Percentiles rank a stretch among this genome's conserved stretches.
Evolutionary conservation across 2,888 invertebrate species (phyloP).

Genomic region (Lottia gigantea): DNA sequence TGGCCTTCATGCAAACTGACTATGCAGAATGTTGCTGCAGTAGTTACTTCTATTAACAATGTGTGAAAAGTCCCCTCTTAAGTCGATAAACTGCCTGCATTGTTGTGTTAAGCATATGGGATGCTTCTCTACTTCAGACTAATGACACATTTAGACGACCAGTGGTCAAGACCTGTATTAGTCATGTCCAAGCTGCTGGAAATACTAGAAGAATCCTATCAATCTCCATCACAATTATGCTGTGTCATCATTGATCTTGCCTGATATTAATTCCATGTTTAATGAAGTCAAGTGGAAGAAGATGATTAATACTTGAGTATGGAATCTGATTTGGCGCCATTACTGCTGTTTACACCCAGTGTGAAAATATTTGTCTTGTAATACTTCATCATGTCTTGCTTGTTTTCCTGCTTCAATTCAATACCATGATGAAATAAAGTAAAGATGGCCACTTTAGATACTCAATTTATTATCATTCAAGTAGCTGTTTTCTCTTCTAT

Average conservation of each 20-base stretch:
- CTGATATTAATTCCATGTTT: conserved; percentile 1
- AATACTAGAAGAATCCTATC: neutral
- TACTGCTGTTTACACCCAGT: neutral
- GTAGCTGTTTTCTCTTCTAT: neutral
- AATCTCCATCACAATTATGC: neutral
- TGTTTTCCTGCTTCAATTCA: neutral
- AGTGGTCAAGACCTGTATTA: neutral
- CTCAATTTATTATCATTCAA: conserved; percentile 9
- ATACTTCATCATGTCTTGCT: neutral
- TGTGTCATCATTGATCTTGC: neutral
- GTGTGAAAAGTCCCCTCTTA: too few relatives aligned
- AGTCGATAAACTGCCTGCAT: too few relatives aligned
- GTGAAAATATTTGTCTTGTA: conserved; percentile 8
- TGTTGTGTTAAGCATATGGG: neutral
- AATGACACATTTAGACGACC: neutral
- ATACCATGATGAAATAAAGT: neutral
- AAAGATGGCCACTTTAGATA: conserved; percentile 4
- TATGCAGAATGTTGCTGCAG: too few relatives aligned
- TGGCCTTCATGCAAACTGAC: too few relatives aligned
- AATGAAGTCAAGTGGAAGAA: conserved; percentile 4
- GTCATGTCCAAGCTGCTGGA: neutral
- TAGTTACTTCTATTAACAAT: too few relatives aligned
- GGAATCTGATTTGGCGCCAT: too few relatives aligned
- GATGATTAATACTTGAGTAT: conserved; percentile 3
- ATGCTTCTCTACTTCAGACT: neutral